Percentiles rank a stretch among this genome's conserved stretches.
Evolutionary conservation across 2,888 invertebrate species (phyloP).

Genomic region (Callyntrura sp.): DNA sequence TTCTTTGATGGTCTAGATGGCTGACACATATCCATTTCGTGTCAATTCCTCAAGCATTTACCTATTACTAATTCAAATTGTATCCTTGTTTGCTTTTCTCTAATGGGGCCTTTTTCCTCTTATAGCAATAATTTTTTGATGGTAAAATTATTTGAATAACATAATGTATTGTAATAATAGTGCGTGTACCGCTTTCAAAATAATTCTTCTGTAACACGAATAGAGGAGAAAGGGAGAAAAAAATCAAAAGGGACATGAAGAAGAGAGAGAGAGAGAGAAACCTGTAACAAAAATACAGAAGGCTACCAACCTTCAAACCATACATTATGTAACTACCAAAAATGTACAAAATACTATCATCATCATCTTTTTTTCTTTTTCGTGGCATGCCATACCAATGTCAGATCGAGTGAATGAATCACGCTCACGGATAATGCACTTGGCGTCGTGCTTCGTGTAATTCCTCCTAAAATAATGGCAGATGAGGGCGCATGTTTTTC

Average conservation of each 20-base stretch:
- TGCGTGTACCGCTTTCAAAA: slow-evolving; percentile 43
- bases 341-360: slow-evolving; percentile 19
- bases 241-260: neutral
- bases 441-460: slow-evolving; percentile 44
- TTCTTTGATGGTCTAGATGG: neutral
- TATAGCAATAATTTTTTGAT: slow-evolving; percentile 49
- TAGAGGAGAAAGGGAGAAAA: neutral
- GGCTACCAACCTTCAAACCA: slow-evolving; percentile 13
- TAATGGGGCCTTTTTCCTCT: slow-evolving; percentile 5
- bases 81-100: slow-evolving; percentile 53
- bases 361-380: neutral
- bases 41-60: slow-evolving; percentile 34
- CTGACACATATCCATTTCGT: slow-evolving; percentile 39
- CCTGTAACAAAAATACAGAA: neutral
- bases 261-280: slow-evolving; percentile 6
- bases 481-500: slow-evolving; percentile 15
- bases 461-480: neutral
- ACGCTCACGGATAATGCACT: slow-evolving; percentile 53
- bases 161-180: slow-evolving; percentile 53
- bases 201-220: slow-evolving; percentile 68
- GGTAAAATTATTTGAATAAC: slow-evolving; percentile 51
- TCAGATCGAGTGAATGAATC: slow-evolving; percentile 43
- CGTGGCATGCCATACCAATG: slow-evolving; percentile 33
- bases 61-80: slow-evolving; percentile 41
- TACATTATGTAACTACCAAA: slow-evolving; percentile 23